phyloP scores from a whole-genome alignment of 2,113 vertebrate genomes.

The Recurvirostra avosetta region DNA sequence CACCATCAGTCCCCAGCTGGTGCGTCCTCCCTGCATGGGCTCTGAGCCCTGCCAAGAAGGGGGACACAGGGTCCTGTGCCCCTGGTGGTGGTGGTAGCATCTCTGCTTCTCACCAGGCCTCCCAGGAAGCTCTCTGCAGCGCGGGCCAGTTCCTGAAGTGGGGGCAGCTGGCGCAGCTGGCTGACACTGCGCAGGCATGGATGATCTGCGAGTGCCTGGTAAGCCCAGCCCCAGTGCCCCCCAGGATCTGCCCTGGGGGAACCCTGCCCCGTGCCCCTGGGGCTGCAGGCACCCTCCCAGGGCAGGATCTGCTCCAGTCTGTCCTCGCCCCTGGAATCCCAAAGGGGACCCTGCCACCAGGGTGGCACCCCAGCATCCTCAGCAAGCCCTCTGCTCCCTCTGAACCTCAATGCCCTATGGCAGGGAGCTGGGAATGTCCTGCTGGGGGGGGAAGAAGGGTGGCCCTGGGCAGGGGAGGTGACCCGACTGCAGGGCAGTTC shows the following conservation, averaged over 20 bases:
- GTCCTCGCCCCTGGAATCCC: fast-evolving
- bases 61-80: background rate
- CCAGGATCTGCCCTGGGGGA: fast-evolving
- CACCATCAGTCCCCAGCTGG: background rate
- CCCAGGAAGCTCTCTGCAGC: background rate
- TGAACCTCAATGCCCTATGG: fast-evolving
- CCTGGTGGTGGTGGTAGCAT: background rate
- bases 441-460: background rate
- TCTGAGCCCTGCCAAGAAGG: background rate
- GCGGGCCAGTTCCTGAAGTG: background rate
- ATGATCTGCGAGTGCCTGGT: background rate
- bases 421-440: background rate
- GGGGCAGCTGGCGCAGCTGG: background rate
- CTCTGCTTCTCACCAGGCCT: background rate
- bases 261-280: fast-evolving
- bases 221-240: background rate
- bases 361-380: background rate
- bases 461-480: too few species aligned
- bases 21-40: background rate
- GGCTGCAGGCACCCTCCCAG: fast-evolving
- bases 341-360: background rate
- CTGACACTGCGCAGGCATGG: fast-evolving
- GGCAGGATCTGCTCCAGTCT: background rate
- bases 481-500: background rate
- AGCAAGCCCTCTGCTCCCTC: background rate